phyloP scores from a whole-genome alignment of 23 tunicate species.

The Aplidium turbinatum region DNA sequence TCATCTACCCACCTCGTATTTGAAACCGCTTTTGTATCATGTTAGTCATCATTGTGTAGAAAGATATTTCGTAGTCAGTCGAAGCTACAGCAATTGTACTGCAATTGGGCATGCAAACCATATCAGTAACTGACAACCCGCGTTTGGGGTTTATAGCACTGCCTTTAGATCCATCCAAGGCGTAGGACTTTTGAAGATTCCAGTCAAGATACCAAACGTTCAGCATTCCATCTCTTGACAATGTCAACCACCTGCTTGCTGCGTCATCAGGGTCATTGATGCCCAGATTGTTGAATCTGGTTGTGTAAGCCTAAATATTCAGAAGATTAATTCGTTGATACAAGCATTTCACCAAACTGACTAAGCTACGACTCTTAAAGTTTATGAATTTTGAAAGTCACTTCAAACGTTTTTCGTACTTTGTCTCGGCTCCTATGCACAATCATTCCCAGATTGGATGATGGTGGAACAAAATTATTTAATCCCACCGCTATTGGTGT shows the following conservation, averaged over 20 bases:
- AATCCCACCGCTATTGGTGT: no score
- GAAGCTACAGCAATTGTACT: constrained; percentile 40
- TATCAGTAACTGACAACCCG: constrained; percentile 45
- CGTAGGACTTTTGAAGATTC: constrained; percentile 24
- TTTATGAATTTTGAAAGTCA: no score
- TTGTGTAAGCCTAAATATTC: constrained; percentile 28
- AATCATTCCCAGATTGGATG: no score
- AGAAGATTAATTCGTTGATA: no score
- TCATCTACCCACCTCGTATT: constrained; percentile 46
- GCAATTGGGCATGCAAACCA: constrained; percentile 60
- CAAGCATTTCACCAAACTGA: no score
- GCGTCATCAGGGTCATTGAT: constrained; percentile 29
- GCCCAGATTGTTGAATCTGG: not conserved
- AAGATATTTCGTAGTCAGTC: constrained; percentile 30
- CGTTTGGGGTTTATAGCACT: not conserved
- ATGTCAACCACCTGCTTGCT: constrained; percentile 45
- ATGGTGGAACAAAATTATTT: no score
- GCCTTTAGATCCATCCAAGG: not conserved
- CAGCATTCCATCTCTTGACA: constrained; percentile 56
- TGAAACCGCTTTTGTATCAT: constrained; percentile 58
- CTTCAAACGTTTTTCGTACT: no score
- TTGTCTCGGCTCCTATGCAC: no score
- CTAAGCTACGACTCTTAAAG: no score
- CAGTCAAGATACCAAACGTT: constrained; percentile 64
- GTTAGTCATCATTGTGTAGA: constrained; percentile 54